Evolutionary conservation across 2,113 vertebrate species (phyloP), one percentile per base, ranked within the genome.

Genomic region (Rhombomys opimus): DNA sequence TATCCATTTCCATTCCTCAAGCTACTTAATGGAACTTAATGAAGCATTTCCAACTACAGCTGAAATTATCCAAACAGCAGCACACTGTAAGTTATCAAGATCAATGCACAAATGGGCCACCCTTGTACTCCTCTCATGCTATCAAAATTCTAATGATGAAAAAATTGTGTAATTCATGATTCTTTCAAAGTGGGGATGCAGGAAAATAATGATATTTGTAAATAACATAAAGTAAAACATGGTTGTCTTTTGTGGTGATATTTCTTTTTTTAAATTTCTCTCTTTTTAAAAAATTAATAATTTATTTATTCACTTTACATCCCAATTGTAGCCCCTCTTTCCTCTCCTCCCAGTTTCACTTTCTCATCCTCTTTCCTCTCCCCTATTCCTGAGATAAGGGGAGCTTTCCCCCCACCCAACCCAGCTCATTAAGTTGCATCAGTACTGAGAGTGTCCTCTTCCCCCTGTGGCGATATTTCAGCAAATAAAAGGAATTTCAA

Each of bases 1-100:
- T 75, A 67, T 87, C 61, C 50, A 70, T 22, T 75, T 95, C 30
- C 30, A 93, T 90, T 93, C 17, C 52, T 95, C 77, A 87, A 70
- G 65, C 81, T 70, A 27, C 81, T 88, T 97, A 95, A 96, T 93
- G 88, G 90, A n/a, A 54, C 77, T 86, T 96, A 96, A 97, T 93
- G 95, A 97, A 85, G 81, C 95, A 92, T 92, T 94, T 96, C 61
- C 88, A 87, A 46, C 20, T 41, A 78, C 50, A 93, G 87, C 85
- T 96, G 85, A 20, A 82, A 90, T 95, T 95, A 95, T 54, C 86
- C 93, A 91, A 89, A 96, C 38, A 89, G 57, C 77, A 87, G 73
- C 72, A 57, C 73, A 75, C 27, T 67, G 17, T 67, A 91, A 70
- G 70, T 92, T 94, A 94, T 85, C 80, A 72, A 54, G n/a, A 67